Percentiles rank a stretch among this genome's conserved stretches.
Conservation (phyloP, 1,140 invertebrate species). For the Drosophila varians region DNA sequence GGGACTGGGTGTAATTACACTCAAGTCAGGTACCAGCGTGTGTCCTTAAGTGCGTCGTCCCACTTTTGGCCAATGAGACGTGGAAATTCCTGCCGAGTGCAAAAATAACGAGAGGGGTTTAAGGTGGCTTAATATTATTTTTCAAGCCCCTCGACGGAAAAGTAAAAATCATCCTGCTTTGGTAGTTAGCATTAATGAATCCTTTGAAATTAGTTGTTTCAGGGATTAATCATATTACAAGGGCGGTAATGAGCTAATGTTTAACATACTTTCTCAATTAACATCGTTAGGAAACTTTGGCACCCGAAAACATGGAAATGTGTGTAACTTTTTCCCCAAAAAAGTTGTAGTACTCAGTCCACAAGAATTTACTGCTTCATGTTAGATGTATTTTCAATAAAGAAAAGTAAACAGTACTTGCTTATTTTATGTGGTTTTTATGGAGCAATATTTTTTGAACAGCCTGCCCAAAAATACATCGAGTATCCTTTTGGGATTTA, state of each 20-base stretch:
- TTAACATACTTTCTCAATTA: slow-evolving; percentile 7
- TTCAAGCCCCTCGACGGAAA: neutral
- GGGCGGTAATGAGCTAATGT: neutral
- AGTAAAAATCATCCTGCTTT: slow-evolving; percentile 4
- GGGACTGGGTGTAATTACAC: slow-evolving; percentile 40
- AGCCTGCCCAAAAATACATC: neutral
- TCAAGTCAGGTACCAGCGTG: slow-evolving; percentile 33
- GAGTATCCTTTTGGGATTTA: neutral
- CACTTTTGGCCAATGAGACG: slow-evolving; percentile 37
- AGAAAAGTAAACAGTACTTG: slow-evolving; percentile 3
- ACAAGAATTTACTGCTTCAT: neutral
- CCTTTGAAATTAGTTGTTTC: neutral
- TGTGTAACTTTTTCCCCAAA: neutral
- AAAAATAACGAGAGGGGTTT: neutral
- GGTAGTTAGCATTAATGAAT: neutral
- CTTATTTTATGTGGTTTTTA: slow-evolving; percentile 17
- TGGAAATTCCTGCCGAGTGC: slow-evolving; percentile 16
- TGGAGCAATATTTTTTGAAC: slow-evolving; percentile 20
- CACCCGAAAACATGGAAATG: slow-evolving; percentile 6
- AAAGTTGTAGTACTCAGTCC: slow-evolving; percentile 1
- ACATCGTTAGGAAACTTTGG: slow-evolving; percentile 11
- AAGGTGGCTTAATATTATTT: slow-evolving; percentile 2
- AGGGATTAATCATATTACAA: slow-evolving; percentile 1
- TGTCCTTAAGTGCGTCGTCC: slow-evolving; percentile 45
- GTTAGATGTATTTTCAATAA: slow-evolving; percentile 18